Evolutionary conservation across 2,888 invertebrate genomes (phyloP).

Genomic region (Tetragnatha montana): DNA sequence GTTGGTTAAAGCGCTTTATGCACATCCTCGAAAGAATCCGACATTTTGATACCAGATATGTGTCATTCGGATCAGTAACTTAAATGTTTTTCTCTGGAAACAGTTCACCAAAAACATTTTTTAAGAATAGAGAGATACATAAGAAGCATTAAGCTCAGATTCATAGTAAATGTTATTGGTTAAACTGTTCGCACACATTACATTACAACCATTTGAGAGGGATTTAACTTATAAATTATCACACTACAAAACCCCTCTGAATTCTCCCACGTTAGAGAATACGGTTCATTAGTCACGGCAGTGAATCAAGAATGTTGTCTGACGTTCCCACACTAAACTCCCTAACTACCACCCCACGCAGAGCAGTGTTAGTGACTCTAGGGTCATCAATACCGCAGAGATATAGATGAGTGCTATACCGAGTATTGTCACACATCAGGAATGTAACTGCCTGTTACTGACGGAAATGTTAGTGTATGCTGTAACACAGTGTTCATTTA

Average conservation of each 20-base stretch:
- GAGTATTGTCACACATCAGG: neutral
- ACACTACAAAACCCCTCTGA: neutral
- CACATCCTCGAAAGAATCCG: too few species aligned
- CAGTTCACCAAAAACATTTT: too few species aligned
- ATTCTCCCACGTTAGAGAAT: neutral
- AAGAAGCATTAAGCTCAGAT: too few species aligned
- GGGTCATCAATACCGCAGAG: neutral
- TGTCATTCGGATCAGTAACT: too few species aligned
- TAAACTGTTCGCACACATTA: neutral
- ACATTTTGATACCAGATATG: too few species aligned
- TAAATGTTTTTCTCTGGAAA: too few species aligned
- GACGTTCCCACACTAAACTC: neutral
- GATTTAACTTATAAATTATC: neutral
- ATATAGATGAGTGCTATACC: neutral
- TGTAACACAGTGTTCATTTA: neutral
- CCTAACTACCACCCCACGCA: neutral
- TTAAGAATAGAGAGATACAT: too few species aligned
- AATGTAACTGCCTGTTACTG: neutral
- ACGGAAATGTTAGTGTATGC: neutral
- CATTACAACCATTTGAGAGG: neutral
- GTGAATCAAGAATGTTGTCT: neutral
- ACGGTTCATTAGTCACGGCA: neutral
- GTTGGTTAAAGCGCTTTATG: too few species aligned
- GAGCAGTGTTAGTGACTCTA: neutral
- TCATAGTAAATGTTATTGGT: too few species aligned